phyloP scores from a whole-genome alignment of 2,888 invertebrate species.

The Sesia apiformis region DNA sequence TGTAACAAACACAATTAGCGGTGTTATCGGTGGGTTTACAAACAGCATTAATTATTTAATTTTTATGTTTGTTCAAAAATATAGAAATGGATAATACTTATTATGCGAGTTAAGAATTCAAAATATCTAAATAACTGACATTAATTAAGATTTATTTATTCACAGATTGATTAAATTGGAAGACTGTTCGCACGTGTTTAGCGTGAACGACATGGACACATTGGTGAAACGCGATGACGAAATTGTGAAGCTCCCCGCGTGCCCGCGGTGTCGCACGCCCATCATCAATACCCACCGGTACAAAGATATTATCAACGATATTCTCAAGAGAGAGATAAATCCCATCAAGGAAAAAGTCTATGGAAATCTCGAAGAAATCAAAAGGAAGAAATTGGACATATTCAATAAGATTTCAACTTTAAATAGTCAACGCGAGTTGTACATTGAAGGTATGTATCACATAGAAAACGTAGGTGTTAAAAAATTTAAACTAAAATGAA shows the following conservation, averaged over 20 bases:
- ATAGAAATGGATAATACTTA: too few species aligned
- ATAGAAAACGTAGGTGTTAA: too few species aligned
- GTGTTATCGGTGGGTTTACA: too few species aligned
- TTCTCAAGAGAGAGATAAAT: slow-evolving; percentile 47
- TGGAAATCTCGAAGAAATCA: slow-evolving; percentile 35
- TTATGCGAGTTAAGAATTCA: too few species aligned
- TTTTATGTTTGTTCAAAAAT: too few species aligned
- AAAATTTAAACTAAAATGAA: too few species aligned
- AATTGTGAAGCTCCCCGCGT: slow-evolving; percentile 43
- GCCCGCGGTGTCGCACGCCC: slow-evolving; percentile 75
- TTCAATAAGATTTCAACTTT: slow-evolving; percentile 4
- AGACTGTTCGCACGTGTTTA: slow-evolving; percentile 69
- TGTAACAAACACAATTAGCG: too few species aligned
- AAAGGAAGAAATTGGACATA: slow-evolving; percentile 17
- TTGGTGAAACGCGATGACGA: slow-evolving; percentile 44
- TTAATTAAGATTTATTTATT: slow-evolving; percentile 6
- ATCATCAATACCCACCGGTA: slow-evolving; percentile 74
- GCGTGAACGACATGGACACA: slow-evolving; percentile 54
- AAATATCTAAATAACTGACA: too few species aligned
- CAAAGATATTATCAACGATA: slow-evolving; percentile 62
- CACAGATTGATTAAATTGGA: slow-evolving; percentile 65
- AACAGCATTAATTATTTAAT: too few species aligned
- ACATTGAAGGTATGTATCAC: too few species aligned
- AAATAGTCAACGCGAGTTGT: background rate
- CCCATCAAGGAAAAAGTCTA: slow-evolving; percentile 50